Base-by-base conservation (phyloP, 2,113 vertebrate species). In the Tetrax tetrax region DNA sequence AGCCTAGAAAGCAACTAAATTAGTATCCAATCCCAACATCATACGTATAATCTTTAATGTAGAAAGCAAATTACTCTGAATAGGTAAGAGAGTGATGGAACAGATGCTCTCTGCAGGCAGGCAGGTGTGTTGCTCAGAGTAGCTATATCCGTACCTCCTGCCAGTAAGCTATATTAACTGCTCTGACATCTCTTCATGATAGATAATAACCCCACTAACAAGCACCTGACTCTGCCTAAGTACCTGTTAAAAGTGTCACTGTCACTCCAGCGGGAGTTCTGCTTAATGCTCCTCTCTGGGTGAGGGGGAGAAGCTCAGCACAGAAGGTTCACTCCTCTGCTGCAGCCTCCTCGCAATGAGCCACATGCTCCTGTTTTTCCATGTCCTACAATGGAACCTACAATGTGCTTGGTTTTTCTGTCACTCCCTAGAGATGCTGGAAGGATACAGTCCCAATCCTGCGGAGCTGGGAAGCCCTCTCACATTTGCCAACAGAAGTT, bases 221-320 rank as follows among this genome's bases (percentile, higher is more conserved):
- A 85, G 63, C 82, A 61, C 60, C 90, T 89, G 86, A 77, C 76
- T 80, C 92, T 72, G 66, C 86, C 81, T 60, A 79, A 89, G 87
- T 51, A 21, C 60, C 87, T 95, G 80, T 51, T 81, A 25, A 47
- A 92, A 89, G 48, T 35, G 56, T 78, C 83, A 56, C 43, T 91
- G 87, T 92, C 91, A 78, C 76, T 77, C 31, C 20, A 29, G 51
- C 16, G 28, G 47, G 70, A 93, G 64, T 37, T 72, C 45, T 63
- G 71, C 63, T 65, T 59, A 61, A 20, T 19, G 59, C 28, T 86
- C 21, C 29, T 83, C 68, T 70, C 31, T 1, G 0, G 1, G 17
- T 20, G 24, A 65, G 54, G 17, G 25, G 50, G 25, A 86, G 68
- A 10, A 51, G 76, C 68, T 82, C 65, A 33, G 38, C 35, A 54